A percentile compares a stretch with the other conserved stretches of the same genome.
phyloP scores from a whole-genome alignment of 2,888 invertebrate genomes.

The Mycalesis mineus region DNA sequence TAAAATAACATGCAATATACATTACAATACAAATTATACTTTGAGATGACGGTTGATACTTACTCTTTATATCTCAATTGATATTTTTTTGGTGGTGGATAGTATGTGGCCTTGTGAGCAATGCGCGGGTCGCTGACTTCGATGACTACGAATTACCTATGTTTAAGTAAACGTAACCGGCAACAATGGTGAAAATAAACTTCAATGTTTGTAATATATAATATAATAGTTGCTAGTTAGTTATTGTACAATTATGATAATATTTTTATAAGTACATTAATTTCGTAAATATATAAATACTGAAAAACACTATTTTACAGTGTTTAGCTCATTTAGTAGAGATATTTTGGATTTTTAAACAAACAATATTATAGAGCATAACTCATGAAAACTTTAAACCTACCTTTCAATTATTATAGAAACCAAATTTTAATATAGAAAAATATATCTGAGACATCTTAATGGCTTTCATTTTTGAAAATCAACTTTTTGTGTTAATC shows the following conservation, averaged over 20 bases:
- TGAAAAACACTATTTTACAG: not conserved
- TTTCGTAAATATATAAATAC: not conserved
- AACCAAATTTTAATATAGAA: too few relatives aligned
- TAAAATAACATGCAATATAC: slow-evolving; percentile 25
- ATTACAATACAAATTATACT: slow-evolving; percentile 8
- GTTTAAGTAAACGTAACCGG: slow-evolving; percentile 51
- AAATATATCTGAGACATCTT: too few relatives aligned
- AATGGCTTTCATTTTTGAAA: too few relatives aligned
- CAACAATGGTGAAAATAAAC: not conserved
- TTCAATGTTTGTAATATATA: too few relatives aligned
- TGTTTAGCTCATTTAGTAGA: too few relatives aligned
- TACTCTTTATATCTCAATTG: not conserved
- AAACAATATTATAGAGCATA: too few relatives aligned
- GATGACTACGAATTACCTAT: slow-evolving; percentile 55
- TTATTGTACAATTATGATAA: not conserved
- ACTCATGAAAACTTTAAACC: too few relatives aligned
- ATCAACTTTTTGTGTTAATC: too few relatives aligned
- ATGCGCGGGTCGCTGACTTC: slow-evolving; percentile 66
- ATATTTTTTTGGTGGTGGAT: slow-evolving; percentile 48
- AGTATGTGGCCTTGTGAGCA: slow-evolving; percentile 69
- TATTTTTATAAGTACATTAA: not conserved
- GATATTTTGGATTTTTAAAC: too few relatives aligned
- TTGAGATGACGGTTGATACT: slow-evolving; percentile 11
- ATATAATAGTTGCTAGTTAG: too few relatives aligned
- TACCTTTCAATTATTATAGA: too few relatives aligned